Evolutionary conservation across 2,113 vertebrate genomes (phyloP), one percentile per base, ranked within the genome.

Genomic region (Stigmatopora argus): DNA sequence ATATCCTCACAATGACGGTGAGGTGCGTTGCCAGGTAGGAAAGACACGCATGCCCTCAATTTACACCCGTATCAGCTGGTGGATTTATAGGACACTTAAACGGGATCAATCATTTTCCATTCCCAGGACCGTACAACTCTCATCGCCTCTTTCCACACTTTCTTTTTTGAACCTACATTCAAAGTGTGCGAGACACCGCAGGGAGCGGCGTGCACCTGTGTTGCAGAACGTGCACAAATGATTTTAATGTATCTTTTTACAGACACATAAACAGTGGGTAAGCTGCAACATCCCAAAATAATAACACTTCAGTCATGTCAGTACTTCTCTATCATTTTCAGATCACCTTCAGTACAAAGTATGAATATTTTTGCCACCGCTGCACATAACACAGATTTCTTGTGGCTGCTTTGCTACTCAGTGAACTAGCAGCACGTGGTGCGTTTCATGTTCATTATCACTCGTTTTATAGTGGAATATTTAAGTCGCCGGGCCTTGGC

Each of bases 391-490:
- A 23, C 48, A 23, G 70, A 31, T 46, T 67, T 71, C 1, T 47
- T 78, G 62, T 64, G 51, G 70, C 77, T 67, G 77, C 79, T 81
- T 84, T 80, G 77, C 66, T 18, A 80, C 82, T 81, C 80, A 82
- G 82, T 82, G 71, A 74, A 77, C 84, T 81, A 81, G 67, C 80
- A 78, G 79, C 72, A 10, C 68, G 74, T 70, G 70, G 79, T 65
- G 79, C 85, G 83, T 87, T 85, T 87, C 80, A 79, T 86, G 83
- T 88, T 86, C 85, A 86, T 88, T 86, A 88, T 88, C 80, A 85
- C 86, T 87, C 80, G 85, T 90, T 91, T 92, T 90, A 90, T 86
- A 76, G 86, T 87, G 87, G 88, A 90, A 90, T 91, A 89, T 90
- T 88, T 89, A 87, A 87, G 89, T 87, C 84, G 38, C 65, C 77